These are phyloP conservation scores for Diaprepes abbreviatus DNA, from an alignment of 2,888 invertebrate species.

Conservation along the genomic window DNA sequence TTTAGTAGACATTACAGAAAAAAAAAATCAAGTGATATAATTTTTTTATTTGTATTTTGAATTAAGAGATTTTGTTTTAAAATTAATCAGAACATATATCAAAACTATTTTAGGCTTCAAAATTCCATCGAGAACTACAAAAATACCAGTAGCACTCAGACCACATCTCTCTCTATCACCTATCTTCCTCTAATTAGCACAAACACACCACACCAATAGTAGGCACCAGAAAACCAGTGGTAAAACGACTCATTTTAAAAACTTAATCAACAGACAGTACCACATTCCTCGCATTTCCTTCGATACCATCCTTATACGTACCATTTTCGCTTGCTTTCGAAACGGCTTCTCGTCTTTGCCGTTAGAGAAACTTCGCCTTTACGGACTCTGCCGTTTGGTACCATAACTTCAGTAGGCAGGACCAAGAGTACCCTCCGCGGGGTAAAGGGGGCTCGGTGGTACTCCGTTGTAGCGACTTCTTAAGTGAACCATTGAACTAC, in stretches of 20 bases:
- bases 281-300: constrained; percentile 37
- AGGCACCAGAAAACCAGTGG: constrained; percentile 47
- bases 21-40: too few species aligned
- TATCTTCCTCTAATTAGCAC: constrained; percentile 48
- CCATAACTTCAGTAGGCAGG: constrained; percentile 61
- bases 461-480: constrained; percentile 67
- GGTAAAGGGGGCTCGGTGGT: constrained; percentile 61
- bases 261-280: constrained; percentile 59
- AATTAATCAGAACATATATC: too few species aligned
- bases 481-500: constrained; percentile 66
- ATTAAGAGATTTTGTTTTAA: too few species aligned
- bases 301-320: constrained; percentile 50
- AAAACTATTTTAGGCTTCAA: too few species aligned
- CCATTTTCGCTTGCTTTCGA: constrained; percentile 54
- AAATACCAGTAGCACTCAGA: constrained; percentile 30
- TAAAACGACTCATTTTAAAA: constrained; percentile 59
- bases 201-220: constrained; percentile 51
- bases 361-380: constrained; percentile 60
- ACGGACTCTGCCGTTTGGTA: constrained; percentile 60
- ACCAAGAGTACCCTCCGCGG: constrained; percentile 50
- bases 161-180: constrained; percentile 23
- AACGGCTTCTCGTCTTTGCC: constrained; percentile 63
- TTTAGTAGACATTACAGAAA: too few species aligned
- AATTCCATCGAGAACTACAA: not conserved
- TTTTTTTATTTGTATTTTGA: too few species aligned